phyloP scores from a whole-genome alignment of 2,888 invertebrate species.

The Metopia argyrocephala region DNA sequence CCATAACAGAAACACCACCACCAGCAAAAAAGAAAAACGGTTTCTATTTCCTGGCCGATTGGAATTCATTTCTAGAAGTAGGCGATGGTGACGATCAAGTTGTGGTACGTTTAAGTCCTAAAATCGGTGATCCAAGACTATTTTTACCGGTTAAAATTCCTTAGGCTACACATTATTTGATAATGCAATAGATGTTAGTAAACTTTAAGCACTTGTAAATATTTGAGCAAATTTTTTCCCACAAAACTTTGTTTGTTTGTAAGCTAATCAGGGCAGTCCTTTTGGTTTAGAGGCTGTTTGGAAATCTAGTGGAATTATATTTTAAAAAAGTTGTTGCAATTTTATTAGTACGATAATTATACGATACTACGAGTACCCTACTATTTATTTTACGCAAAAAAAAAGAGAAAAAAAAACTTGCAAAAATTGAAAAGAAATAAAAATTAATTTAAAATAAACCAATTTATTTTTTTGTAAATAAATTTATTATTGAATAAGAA shows the following conservation, averaged over 20 bases:
- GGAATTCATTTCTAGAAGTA: conserved; percentile 92
- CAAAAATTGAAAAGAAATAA: neutral
- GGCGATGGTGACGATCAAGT: conserved; percentile 88
- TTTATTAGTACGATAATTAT: conserved; percentile 57
- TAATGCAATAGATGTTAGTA: conserved; percentile 18
- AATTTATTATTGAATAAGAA: neutral
- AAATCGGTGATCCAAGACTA: conserved; percentile 88
- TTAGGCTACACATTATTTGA: conserved; percentile 77
- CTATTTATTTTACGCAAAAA: conserved; percentile 55
- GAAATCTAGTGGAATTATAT: conserved; percentile 61
- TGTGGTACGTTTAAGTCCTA: conserved; percentile 88
- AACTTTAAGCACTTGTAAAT: conserved; percentile 62
- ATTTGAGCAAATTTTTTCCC: conserved; percentile 54
- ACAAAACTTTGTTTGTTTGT: conserved; percentile 1
- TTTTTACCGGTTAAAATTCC: conserved; percentile 88
- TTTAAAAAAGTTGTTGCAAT: conserved; percentile 52
- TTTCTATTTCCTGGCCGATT: conserved; percentile 90
- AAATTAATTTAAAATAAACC: conserved; percentile 6
- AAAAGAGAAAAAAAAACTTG: neutral
- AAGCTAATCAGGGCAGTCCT: conserved; percentile 40
- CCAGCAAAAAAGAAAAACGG: conserved; percentile 86
- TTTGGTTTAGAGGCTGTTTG: neutral
- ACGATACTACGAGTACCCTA: too few relatives aligned
- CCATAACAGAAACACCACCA: conserved; percentile 81
- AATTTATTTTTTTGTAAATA: neutral